Conservation (phyloP, 2,113 vertebrate genomes). For the Mobula birostris region DNA sequence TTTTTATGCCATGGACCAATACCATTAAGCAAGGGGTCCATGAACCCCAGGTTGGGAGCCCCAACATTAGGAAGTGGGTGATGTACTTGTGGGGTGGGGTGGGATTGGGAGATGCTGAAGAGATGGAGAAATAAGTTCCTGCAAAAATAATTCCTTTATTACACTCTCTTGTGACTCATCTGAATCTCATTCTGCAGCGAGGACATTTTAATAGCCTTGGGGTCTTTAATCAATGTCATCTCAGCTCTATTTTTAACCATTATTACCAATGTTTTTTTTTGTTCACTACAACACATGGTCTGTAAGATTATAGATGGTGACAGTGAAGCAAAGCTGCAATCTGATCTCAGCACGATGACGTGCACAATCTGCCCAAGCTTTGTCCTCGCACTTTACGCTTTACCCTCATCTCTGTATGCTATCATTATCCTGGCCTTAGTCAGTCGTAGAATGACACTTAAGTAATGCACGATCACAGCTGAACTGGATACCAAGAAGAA, state of each 20-base stretch:
- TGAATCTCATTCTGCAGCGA: constrained; percentile 27
- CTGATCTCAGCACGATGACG: constrained; percentile 2
- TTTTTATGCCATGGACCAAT: no score
- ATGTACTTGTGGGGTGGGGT: no score
- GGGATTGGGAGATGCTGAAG: no score
- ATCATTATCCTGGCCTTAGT: background rate
- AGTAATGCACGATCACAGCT: background rate
- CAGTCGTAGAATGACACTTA: background rate
- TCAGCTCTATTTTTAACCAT: constrained; percentile 22
- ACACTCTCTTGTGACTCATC: constrained; percentile 34
- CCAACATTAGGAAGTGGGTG: background rate
- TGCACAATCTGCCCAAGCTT: background rate
- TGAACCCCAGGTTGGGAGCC: no score
- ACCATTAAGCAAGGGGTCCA: no score
- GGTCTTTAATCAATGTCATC: constrained; percentile 35
- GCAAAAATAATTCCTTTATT: constrained; percentile 26
- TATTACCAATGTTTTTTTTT: constrained; percentile 31
- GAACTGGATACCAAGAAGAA: no score
- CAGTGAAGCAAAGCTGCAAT: constrained; percentile 24
- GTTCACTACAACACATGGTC: background rate
- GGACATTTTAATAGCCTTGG: constrained; percentile 20
- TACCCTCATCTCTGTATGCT: background rate
- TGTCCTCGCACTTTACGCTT: background rate
- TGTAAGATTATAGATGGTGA: constrained; percentile 32
- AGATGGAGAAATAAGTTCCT: background rate